Evolutionary conservation across 2,113 vertebrate genomes (phyloP), one percentile per base, ranked within the genome.

Genomic region (Isichthys henryi): DNA sequence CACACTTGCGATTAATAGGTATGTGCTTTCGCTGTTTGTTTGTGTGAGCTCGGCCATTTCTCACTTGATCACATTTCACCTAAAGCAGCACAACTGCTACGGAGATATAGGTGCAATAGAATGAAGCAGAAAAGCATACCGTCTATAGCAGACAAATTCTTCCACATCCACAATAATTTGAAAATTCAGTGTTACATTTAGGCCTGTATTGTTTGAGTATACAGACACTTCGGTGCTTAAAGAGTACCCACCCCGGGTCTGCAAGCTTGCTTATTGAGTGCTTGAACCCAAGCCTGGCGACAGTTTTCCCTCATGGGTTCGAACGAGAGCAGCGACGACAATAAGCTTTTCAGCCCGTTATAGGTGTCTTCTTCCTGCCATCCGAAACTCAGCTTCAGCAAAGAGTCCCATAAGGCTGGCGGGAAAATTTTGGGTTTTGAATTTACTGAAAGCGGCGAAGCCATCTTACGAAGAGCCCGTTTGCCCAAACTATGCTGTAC

Each of bases 211-310:
- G 15, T 39, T 19, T 39, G 74, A 43, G 74, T 39, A 19, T 15
- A 39, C 74, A 39, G 74, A 2, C 27, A 77, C 39, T 77, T 77
- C 31, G 27, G 13, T 77, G 70, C 31, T 39, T 35, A 13, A 35
- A 17, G 8, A 84, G 82, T 84, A 87, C 85, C 50, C 50, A 87
- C 85, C 85, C 85, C 31, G 50, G 9, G 50, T 19, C 50, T 87
- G 50, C n/a, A 52, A 35, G 85, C 85, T 39, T 87, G 50, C 85
- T 56, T 50, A 87, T 87, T 87, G 85, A 87, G 85, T 19, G 85
- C 85, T 56, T 35, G 49, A 56, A 87, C 49, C 85, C 85, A 87
- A 53, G 85, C 85, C 35, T 56, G 85, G 23, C 50, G 85, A 27
- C 85, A 87, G 27, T 53, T 52, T 53, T 87, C 85, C 85, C 13